Conservation (phyloP, 2,113 vertebrate species). For the Cisticola juncidis region DNA sequence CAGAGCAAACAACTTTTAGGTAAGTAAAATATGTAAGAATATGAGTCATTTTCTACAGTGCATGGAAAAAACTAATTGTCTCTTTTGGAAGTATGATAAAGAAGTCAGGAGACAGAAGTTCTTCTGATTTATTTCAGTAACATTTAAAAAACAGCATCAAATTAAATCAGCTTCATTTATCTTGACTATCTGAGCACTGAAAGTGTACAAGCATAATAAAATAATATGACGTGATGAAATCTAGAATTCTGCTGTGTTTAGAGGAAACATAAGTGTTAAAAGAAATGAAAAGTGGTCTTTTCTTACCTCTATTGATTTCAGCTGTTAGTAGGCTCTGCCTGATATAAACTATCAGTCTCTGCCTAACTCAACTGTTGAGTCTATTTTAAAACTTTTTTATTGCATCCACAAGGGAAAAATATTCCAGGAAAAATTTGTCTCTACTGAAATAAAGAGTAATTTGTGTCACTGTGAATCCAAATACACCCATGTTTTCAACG, state of each 20-base stretch:
- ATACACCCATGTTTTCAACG: background rate
- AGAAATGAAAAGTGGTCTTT: background rate
- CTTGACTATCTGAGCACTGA: background rate
- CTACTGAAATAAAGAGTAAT: background rate
- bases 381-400: background rate
- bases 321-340: background rate
- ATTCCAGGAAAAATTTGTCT: background rate
- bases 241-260: background rate
- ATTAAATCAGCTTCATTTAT: background rate
- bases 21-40: background rate
- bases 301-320: background rate
- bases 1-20: background rate
- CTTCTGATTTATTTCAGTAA: background rate
- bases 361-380: background rate
- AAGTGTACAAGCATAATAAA: background rate
- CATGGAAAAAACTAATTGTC: background rate
- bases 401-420: background rate
- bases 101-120: background rate
- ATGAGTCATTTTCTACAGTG: background rate
- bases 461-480: background rate
- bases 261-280: background rate
- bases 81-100: background rate
- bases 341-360: background rate
- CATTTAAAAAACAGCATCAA: background rate
- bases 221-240: background rate